A percentile compares a stretch with the other conserved stretches of the same genome.
phyloP scores from a whole-genome alignment of 2,797 vertebrate species.

The Gymnodraco acuticeps region DNA sequence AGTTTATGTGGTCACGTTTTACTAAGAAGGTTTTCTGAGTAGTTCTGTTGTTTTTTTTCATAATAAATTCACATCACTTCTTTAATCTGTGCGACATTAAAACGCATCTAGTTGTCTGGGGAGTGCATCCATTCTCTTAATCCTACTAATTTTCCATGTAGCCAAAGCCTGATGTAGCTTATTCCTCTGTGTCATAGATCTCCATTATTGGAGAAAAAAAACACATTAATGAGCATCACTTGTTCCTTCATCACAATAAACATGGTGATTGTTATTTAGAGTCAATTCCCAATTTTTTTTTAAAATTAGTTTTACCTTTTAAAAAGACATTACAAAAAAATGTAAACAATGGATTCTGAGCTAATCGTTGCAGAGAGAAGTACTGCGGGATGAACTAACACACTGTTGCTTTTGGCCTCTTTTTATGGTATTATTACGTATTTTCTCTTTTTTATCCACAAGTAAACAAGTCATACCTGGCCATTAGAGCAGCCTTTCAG shows the following conservation, averaged over 20 bases:
- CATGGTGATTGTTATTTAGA: not conserved
- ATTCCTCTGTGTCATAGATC: not conserved
- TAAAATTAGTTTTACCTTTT: no score
- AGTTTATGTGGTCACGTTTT: not conserved
- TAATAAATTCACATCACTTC: not conserved
- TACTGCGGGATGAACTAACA: not conserved
- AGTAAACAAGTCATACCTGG: not conserved
- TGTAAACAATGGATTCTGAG: not conserved
- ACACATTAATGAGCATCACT: no score
- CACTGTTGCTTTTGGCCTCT: not conserved
- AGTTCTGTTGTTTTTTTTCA: not conserved
- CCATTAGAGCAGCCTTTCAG: not conserved
- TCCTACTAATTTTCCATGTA: not conserved
- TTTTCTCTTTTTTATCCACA: not conserved
- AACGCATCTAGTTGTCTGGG: not conserved
- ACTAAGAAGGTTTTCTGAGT: not conserved
- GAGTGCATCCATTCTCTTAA: no score
- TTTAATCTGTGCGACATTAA: not conserved
- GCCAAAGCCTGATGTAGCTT: not conserved
- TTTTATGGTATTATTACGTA: not conserved
- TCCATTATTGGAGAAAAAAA: no score
- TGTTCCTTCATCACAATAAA: no score
- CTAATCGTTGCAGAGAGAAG: not conserved
- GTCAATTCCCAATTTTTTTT: not conserved
- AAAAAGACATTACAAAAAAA: no score